These are phyloP conservation scores for Eumaeus atala DNA, from an alignment of 1,140 invertebrate genomes.

Conservation along the genomic window DNA sequence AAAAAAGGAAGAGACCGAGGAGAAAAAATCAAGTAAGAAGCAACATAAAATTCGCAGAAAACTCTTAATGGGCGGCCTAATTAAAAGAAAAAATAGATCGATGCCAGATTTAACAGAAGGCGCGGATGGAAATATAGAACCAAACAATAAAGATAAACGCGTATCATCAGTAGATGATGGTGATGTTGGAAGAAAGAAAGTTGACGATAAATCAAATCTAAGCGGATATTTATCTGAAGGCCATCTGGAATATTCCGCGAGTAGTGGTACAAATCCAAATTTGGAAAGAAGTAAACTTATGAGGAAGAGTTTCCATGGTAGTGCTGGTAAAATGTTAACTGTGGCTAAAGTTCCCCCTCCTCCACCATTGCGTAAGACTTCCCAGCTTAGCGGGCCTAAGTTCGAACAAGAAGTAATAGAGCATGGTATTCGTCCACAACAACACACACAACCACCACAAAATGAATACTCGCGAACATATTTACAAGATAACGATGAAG, in stretches of 20 bases:
- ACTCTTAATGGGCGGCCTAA: constrained; percentile 90
- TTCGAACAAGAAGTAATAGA: constrained; percentile 76
- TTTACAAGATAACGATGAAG: constrained; percentile 56
- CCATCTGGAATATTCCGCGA: constrained; percentile 82
- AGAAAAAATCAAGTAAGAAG: constrained; percentile 87
- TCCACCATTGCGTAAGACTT: constrained; percentile 89
- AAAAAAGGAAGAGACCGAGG: constrained; percentile 78
- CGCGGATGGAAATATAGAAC: constrained; percentile 65
- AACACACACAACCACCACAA: constrained; percentile 59
- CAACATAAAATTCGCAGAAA: constrained; percentile 93
- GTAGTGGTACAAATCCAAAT: constrained; percentile 83
- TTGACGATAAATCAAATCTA: constrained; percentile 76
- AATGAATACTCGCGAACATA: constrained; percentile 39
- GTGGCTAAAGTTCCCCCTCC: constrained; percentile 90
- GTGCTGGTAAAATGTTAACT: constrained; percentile 84
- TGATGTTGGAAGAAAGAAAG: constrained; percentile 78
- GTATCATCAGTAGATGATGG: constrained; percentile 84
- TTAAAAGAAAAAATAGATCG: constrained; percentile 90
- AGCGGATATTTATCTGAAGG: constrained; percentile 91
- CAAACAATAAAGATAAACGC: constrained; percentile 54
- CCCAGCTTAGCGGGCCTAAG: constrained; percentile 84
- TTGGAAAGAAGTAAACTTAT: constrained; percentile 89
- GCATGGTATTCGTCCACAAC: constrained; percentile 72
- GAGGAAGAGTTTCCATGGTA: constrained; percentile 92
- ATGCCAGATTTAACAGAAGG: constrained; percentile 92